phyloP scores from a whole-genome alignment of 1,140 invertebrate species.

The Euura lappo region DNA sequence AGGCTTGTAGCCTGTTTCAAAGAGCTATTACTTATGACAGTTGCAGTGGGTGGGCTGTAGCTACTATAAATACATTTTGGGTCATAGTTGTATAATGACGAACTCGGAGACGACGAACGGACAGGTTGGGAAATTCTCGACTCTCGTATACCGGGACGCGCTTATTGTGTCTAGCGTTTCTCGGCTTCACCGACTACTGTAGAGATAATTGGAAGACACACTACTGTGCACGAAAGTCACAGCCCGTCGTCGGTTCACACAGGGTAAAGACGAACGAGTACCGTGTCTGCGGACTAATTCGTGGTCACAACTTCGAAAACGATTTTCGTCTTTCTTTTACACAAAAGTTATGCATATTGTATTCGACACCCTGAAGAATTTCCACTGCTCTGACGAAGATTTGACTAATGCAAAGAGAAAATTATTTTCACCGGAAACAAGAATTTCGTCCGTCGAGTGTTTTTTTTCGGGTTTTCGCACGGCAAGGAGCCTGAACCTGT shows the following conservation, averaged over 20 bases:
- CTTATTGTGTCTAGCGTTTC: background rate
- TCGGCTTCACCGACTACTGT: background rate
- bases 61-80: background rate
- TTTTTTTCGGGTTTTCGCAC: too few relatives aligned
- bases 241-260: background rate
- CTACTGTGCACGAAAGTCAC: background rate
- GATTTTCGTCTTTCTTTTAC: too few relatives aligned
- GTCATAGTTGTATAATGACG: slow-evolving; percentile 5
- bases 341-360: too few relatives aligned
- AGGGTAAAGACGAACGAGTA: background rate
- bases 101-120: background rate
- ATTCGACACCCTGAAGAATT: too few relatives aligned
- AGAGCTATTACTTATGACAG: background rate
- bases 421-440: too few relatives aligned
- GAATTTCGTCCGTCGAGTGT: too few relatives aligned
- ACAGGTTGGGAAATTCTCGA: background rate
- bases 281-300: background rate
- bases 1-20: background rate
- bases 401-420: too few relatives aligned
- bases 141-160: background rate
- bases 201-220: slow-evolving; percentile 5
- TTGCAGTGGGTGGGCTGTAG: background rate
- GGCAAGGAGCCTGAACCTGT: too few relatives aligned
- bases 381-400: too few relatives aligned
- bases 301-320: too few relatives aligned